Evolutionary conservation across 2,888 invertebrate species (phyloP), one percentile per base, ranked within the genome.

Genomic region (Podotricha telesiphe): DNA sequence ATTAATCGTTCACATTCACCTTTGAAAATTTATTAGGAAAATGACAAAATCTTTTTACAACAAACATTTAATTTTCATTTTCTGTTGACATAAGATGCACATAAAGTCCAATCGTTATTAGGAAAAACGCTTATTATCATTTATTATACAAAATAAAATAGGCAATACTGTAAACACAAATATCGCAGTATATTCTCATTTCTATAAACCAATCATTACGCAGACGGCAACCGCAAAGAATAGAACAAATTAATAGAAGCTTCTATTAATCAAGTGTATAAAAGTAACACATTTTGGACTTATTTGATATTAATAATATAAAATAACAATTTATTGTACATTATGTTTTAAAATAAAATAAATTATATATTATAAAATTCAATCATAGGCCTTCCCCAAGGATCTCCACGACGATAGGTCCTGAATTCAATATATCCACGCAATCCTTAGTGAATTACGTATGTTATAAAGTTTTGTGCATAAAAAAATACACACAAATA

Each of bases 401-500:
- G n/a, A n/a, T n/a, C n/a, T n/a, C n/a, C n/a, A n/a, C n/a, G n/a
- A n/a, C n/a, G n/a, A n/a, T n/a, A n/a, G n/a, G n/a, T n/a, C n/a
- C 15, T n/a, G 15, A 28, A n/a, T n/a, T 28, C 3, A 3, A 28
- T 8, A 13, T 7, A 1, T n/a, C 5, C 22, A 13, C 19, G 11
- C 6, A 50, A 50, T 50, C 15, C 51, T 51, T 1, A 13, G 28
- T 28, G 28, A 28, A 28, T 28, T 28, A 28, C 2, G 6, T 28
- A 28, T 28, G 28, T 6, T 6, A 28, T 2, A n/a, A 6, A 28
- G 7, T 22, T 51, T 13, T 22, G 22, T 15, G 22, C 51, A 51
- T 47, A 47, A 75, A 76, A 75, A 72, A 22, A 10, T 20, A 19
- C 10, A 37, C 5, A 37, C 10, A 37, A 7, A 37, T 37, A 28